Evolutionary conservation across 2,113 vertebrate genomes (phyloP), one percentile per base, ranked within the genome.

Genomic region (Oncorhynchus nerka): DNA sequence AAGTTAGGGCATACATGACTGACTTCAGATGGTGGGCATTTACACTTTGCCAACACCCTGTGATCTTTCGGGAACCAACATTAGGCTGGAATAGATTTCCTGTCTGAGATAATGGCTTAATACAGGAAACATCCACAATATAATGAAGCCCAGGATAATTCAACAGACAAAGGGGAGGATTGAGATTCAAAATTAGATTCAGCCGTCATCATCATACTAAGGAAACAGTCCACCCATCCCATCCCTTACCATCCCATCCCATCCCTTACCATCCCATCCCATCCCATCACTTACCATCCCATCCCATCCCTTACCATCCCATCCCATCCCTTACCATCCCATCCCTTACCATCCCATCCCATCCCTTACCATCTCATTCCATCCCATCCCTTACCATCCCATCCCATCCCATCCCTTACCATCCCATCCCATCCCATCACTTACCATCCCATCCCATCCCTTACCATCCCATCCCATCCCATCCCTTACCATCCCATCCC

Each of bases 231-330:
- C 49, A 71, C 74, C 78, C 71, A 81, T 66, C 83, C 78, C 81
- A 26, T 26, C 26, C 2, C 24, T 1, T 24, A 1, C 24, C 26
- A 26, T 26, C 74, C 78, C 71, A 81, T 66, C 82, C 79, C 71
- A 81, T 66, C 84, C 78, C 81, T 76, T 70, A 74, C 75, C 75
- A 75, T 26, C 74, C 78, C 71, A 81, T 66, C 82, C 79, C 71
- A 81, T 66, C 84, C 78, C 71, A 81, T 66, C 84, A 76, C 81
- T 76, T 70, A 74, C 75, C 75, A 75, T 24, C 24, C 24, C 26
- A 26, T 66, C 82, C 79, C 71, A 81, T 66, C 84, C 78, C 81
- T 76, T 70, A 74, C 75, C 75, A 75, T 26, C 74, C 78, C 71
- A 81, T 64, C 82, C 79, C 71, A 81, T 66, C 84, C 78, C 81